Percentiles rank a stretch among this genome's conserved stretches.
These are phyloP conservation scores for Lepetodrilus schrolli DNA, from an alignment of 2,888 invertebrate species.

Conservation along the genomic window DNA sequence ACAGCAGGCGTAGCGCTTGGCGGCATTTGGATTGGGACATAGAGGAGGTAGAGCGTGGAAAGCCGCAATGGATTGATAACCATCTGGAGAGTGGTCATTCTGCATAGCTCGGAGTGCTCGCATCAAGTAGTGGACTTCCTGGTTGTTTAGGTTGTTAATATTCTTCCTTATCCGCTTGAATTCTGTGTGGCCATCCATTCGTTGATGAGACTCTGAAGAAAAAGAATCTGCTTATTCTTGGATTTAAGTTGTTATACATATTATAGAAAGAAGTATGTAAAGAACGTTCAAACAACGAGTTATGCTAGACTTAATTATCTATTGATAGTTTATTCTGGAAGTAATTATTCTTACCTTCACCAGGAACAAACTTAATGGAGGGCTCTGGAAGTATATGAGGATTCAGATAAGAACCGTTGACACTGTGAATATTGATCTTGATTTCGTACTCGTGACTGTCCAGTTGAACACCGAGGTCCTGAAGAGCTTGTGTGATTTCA, in stretches of 20 bases:
- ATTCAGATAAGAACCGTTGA: background rate
- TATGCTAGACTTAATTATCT: no score
- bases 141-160: slow-evolving; percentile 29
- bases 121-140: slow-evolving; percentile 38
- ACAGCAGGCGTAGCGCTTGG: slow-evolving; percentile 45
- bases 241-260: no score
- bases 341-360: slow-evolving; percentile 22
- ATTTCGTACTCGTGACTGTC: slow-evolving; percentile 4
- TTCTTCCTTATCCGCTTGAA: slow-evolving; percentile 11
- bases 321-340: no score
- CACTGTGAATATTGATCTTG: background rate
- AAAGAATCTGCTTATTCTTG: no score
- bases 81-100: slow-evolving; percentile 2
- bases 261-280: no score
- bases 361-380: slow-evolving; percentile 27
- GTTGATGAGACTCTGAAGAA: slow-evolving; percentile 17
- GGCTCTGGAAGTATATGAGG: slow-evolving; percentile 1
- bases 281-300: no score
- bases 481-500: slow-evolving; percentile 27
- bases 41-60: slow-evolving; percentile 48
- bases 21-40: slow-evolving; percentile 44
- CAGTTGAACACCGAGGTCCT: background rate
- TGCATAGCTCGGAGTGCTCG: slow-evolving; percentile 33
- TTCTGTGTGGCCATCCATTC: slow-evolving; percentile 14
- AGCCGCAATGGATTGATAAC: slow-evolving; percentile 32